Evolutionary conservation across 2,888 invertebrate species (phyloP).

Genomic region (Eupsilia transversa): DNA sequence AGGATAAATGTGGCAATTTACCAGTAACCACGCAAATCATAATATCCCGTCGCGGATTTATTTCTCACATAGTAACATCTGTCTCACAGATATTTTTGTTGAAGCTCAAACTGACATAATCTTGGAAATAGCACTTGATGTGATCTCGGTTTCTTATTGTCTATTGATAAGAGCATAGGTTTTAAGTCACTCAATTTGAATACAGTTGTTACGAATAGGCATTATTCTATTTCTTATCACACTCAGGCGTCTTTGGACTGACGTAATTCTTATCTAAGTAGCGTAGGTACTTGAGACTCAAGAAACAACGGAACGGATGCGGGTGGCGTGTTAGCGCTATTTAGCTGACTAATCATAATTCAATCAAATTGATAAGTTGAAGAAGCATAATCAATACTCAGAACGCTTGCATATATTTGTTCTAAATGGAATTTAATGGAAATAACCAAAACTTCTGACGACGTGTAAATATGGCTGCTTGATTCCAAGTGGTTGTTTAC

Average conservation of each 20-base stretch:
- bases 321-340: conserved; percentile 44
- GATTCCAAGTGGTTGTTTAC: conserved; percentile 2
- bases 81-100: conserved; percentile 16
- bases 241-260: conserved; percentile 11
- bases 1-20: conserved; percentile 28
- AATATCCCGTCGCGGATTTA: conserved; percentile 6
- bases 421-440: conserved; percentile 22
- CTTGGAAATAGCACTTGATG: neutral
- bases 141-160: conserved; percentile 32
- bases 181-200: conserved; percentile 35
- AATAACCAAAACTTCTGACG: conserved; percentile 17
- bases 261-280: conserved; percentile 50
- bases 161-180: conserved; percentile 26
- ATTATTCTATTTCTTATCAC: conserved; percentile 46
- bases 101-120: conserved; percentile 32
- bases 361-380: conserved; percentile 31
- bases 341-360: conserved; percentile 41
- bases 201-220: conserved; percentile 19
- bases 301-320: conserved; percentile 48
- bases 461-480: conserved; percentile 7
- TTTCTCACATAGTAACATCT: conserved; percentile 19
- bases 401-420: conserved; percentile 22
- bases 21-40: conserved; percentile 8
- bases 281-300: conserved; percentile 35
- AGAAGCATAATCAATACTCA: conserved; percentile 9